Conservation (phyloP, 2,113 vertebrate species). For the Diadophis punctatus region DNA sequence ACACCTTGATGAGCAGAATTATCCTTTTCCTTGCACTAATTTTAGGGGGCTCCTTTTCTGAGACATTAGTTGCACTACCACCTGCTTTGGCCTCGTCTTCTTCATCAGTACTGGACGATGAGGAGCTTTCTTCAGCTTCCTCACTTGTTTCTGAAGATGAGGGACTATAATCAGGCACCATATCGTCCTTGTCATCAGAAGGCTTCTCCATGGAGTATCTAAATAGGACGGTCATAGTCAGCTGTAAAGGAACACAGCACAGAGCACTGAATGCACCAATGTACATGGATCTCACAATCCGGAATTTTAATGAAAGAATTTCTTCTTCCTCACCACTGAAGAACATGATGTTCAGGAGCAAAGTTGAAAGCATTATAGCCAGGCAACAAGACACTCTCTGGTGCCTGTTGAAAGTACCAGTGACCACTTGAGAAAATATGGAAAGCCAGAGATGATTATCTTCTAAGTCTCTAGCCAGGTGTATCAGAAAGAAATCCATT, state of each 20-base stretch:
- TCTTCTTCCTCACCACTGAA: constrained; percentile 42
- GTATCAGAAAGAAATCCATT: constrained; percentile 62
- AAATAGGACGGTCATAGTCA: constrained; percentile 59
- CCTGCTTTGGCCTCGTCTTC: not conserved
- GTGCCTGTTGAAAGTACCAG: constrained; percentile 53
- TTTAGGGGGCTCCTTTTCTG: not conserved
- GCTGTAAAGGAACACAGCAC: constrained; percentile 56
- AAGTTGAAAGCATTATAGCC: constrained; percentile 51
- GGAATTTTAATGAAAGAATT: fast-evolving
- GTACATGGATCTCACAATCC: constrained; percentile 37
- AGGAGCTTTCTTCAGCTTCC: not conserved
- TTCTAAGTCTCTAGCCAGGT: constrained; percentile 21
- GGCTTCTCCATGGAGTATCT: constrained; percentile 49
- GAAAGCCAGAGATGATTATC: constrained; percentile 65
- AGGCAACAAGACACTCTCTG: constrained; percentile 68
- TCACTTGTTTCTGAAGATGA: fast-evolving
- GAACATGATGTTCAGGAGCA: constrained; percentile 69
- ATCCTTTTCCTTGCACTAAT: not conserved
- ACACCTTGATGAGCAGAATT: not conserved
- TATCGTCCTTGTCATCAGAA: not conserved
- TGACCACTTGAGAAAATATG: constrained; percentile 10
- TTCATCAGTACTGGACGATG: fast-evolving
- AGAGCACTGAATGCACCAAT: constrained; percentile 66
- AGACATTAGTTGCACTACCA: not conserved
- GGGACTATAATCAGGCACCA: not conserved